Conservation (phyloP, 2,888 invertebrate genomes). For the Hypomecis atomaria region DNA sequence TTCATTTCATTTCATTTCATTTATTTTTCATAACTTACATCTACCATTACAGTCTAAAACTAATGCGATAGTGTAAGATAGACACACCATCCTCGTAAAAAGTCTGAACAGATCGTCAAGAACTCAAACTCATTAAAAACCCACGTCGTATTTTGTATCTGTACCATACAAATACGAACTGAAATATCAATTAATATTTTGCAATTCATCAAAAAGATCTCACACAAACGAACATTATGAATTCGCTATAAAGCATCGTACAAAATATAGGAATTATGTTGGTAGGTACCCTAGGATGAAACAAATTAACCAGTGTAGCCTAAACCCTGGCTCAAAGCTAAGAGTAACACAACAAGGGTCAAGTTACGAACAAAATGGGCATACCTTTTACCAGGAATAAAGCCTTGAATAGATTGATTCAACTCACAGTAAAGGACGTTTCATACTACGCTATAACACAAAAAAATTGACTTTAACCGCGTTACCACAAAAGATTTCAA, state of each 20-base stretch:
- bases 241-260: conserved; percentile 21
- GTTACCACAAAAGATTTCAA: too few species aligned
- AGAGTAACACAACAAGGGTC: conserved; percentile 34
- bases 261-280: conserved; percentile 21
- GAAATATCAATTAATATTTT: too few species aligned
- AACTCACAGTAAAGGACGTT: conserved; percentile 60
- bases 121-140: too few species aligned
- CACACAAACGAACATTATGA: conserved; percentile 12
- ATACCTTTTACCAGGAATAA: conserved; percentile 66
- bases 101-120: too few species aligned
- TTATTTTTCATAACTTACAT: too few species aligned
- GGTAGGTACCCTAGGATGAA: conserved; percentile 21
- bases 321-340: conserved; percentile 45
- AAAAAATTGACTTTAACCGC: too few species aligned
- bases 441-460: conserved; percentile 18
- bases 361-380: conserved; percentile 54
- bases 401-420: conserved; percentile 78
- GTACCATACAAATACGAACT: too few species aligned
- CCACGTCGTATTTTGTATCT: too few species aligned
- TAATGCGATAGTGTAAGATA: too few species aligned
- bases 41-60: too few species aligned
- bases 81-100: too few species aligned
- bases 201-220: not conserved
- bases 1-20: too few species aligned
- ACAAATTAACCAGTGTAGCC: conserved; percentile 44